These are phyloP conservation scores for Lordiphosa andalusiaca DNA, from an alignment of 2,888 invertebrate species.

Conservation along the genomic window DNA sequence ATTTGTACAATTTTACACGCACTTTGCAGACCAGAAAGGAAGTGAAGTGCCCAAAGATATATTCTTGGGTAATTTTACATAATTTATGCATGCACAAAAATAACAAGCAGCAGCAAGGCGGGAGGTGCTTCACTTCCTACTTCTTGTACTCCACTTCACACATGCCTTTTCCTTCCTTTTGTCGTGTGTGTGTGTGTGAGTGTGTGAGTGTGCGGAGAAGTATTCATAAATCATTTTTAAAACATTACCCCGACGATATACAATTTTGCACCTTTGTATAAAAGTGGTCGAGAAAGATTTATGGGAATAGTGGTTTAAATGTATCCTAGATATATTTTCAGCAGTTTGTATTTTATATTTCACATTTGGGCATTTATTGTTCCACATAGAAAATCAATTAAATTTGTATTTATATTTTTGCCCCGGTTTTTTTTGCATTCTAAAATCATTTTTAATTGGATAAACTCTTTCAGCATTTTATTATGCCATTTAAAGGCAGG, in stretches of 20 bases:
- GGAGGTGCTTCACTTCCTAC: slow-evolving; percentile 10
- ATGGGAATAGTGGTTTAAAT: slow-evolving; percentile 37
- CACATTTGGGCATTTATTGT: neutral
- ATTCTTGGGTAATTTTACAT: slow-evolving; percentile 58
- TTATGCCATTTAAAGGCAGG: slow-evolving; percentile 11
- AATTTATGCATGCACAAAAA: slow-evolving; percentile 68
- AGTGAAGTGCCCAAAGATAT: slow-evolving; percentile 8
- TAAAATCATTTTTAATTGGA: slow-evolving; percentile 21
- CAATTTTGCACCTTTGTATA: slow-evolving; percentile 60
- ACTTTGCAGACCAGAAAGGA: slow-evolving; percentile 18
- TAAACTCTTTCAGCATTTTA: slow-evolving; percentile 9
- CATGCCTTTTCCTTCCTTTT: slow-evolving; percentile 42
- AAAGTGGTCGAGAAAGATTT: slow-evolving; percentile 46
- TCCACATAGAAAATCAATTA: slow-evolving; percentile 51
- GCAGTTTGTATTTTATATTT: slow-evolving; percentile 11
- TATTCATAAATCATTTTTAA: slow-evolving; percentile 67
- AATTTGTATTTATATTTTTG: slow-evolving; percentile 27
- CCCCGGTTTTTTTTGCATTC: slow-evolving; percentile 4
- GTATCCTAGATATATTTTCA: slow-evolving; percentile 13
- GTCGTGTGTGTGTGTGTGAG: neutral
- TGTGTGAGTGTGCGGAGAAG: slow-evolving; percentile 8
- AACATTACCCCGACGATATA: slow-evolving; percentile 52
- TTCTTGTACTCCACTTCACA: slow-evolving; percentile 31
- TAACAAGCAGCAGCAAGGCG: slow-evolving; percentile 40
- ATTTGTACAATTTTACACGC: slow-evolving; percentile 53